phyloP scores from a whole-genome alignment of 2,797 vertebrate genomes.

The Rhodeus uyekii region DNA sequence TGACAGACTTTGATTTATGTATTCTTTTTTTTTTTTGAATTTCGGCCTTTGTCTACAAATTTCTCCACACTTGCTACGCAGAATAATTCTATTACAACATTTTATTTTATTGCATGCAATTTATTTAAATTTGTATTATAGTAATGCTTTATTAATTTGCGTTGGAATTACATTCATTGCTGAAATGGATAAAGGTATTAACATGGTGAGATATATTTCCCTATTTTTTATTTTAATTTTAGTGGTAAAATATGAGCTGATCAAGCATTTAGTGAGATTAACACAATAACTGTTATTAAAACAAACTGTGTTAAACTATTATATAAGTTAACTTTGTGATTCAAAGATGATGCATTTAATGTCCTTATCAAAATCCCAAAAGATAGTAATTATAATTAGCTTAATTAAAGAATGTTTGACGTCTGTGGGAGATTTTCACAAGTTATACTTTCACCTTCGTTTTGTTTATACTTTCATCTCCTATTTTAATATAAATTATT shows the following conservation, averaged over 20 bases:
- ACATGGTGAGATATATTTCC: too few relatives aligned
- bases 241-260: background rate
- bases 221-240: background rate
- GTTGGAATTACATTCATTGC: background rate
- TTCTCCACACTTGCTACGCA: background rate
- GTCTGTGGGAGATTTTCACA: slow-evolving; percentile 71
- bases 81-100: background rate
- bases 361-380: background rate
- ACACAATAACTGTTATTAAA: background rate
- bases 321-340: background rate
- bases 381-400: background rate
- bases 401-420: background rate
- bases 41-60: background rate
- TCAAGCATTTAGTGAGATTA: background rate
- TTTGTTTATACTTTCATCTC: too few relatives aligned
- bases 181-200: background rate
- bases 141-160: background rate
- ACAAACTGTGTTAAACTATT: background rate
- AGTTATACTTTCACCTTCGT: too few relatives aligned
- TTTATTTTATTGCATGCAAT: background rate
- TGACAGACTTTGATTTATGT: slow-evolving; percentile 57
- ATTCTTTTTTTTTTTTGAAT: background rate
- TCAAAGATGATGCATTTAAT: background rate
- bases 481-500: too few relatives aligned
- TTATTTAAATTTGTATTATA: background rate